Conservation (phyloP, 2,797 vertebrate genomes). For the Takifugu ocellatus region DNA sequence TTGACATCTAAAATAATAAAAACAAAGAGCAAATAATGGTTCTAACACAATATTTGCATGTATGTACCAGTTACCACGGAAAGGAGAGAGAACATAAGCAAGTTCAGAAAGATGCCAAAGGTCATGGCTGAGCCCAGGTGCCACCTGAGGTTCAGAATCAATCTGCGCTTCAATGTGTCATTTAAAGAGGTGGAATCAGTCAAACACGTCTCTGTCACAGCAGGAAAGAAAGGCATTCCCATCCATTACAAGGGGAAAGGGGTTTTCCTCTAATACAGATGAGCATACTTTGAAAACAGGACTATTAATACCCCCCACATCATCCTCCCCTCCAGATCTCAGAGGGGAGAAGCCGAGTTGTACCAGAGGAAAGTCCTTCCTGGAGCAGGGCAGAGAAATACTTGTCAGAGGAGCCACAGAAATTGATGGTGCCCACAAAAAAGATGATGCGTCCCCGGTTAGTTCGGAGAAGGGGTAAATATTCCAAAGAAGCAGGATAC, state of each 20-base stretch:
- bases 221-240: slow-evolving; percentile 59
- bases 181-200: slow-evolving; percentile 41
- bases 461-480: slow-evolving; percentile 43
- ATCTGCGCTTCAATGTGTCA: slow-evolving; percentile 51
- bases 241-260: slow-evolving; percentile 36
- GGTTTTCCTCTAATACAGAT: slow-evolving; percentile 52
- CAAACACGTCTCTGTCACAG: slow-evolving; percentile 49
- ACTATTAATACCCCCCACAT: slow-evolving; percentile 37
- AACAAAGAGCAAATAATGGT: slow-evolving; percentile 43
- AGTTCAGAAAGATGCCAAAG: slow-evolving; percentile 27
- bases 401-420: slow-evolving; percentile 63
- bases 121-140: slow-evolving; percentile 18
- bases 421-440: slow-evolving; percentile 51
- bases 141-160: slow-evolving; percentile 54
- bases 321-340: slow-evolving; percentile 42
- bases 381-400: slow-evolving; percentile 48
- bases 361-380: slow-evolving; percentile 52
- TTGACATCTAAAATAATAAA: slow-evolving; percentile 51
- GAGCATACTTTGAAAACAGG: slow-evolving; percentile 57
- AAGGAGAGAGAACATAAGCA: slow-evolving; percentile 3
- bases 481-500: slow-evolving; percentile 63
- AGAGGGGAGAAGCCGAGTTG: slow-evolving; percentile 41
- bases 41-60: slow-evolving; percentile 56
- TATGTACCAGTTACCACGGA: slow-evolving; percentile 58
- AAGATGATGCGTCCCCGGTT: slow-evolving; percentile 58